A percentile compares a stretch with the other conserved stretches of the same genome.
These are phyloP conservation scores for Leptinotarsa rubiginosa DNA, from an alignment of 2,888 invertebrate species.

Conservation along the genomic window DNA sequence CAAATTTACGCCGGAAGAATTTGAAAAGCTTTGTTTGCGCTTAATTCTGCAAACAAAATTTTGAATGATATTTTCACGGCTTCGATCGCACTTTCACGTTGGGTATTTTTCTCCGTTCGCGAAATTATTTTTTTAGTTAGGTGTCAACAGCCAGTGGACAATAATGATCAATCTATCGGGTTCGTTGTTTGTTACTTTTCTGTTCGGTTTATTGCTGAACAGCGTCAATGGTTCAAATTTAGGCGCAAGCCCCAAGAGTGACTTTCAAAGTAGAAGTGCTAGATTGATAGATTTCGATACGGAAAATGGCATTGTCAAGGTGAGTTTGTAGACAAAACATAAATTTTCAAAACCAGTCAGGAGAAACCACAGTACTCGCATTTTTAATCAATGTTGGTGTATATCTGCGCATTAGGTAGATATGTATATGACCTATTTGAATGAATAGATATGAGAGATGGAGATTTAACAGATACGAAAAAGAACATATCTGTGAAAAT, in stretches of 20 bases:
- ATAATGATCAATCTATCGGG: neutral
- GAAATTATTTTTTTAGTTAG: neutral
- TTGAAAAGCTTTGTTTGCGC: slow-evolving; percentile 8
- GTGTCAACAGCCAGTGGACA: neutral
- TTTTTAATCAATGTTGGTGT: too few relatives aligned
- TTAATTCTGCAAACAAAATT: slow-evolving; percentile 4
- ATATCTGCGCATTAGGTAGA: too few relatives aligned
- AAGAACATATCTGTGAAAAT: too few relatives aligned
- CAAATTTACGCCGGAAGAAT: slow-evolving; percentile 12
- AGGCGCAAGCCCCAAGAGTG: slow-evolving; percentile 14
- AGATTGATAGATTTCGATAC: slow-evolving; percentile 72
- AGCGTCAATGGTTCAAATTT: slow-evolving; percentile 17
- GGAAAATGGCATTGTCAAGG: slow-evolving; percentile 69
- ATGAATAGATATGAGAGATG: too few relatives aligned
- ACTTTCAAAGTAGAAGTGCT: slow-evolving; percentile 41
- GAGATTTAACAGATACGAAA: too few relatives aligned
- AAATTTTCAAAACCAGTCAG: too few relatives aligned
- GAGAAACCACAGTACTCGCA: too few relatives aligned
- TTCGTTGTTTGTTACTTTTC: neutral
- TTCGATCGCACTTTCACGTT: neutral
- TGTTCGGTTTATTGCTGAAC: neutral
- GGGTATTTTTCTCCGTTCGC: neutral
- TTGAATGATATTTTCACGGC: slow-evolving; percentile 4
- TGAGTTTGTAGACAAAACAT: slow-evolving; percentile 62
- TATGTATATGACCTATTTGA: too few relatives aligned